Evolutionary conservation across 2,797 vertebrate genomes (phyloP).

Genomic region (Dendrocincla tyrannina): DNA sequence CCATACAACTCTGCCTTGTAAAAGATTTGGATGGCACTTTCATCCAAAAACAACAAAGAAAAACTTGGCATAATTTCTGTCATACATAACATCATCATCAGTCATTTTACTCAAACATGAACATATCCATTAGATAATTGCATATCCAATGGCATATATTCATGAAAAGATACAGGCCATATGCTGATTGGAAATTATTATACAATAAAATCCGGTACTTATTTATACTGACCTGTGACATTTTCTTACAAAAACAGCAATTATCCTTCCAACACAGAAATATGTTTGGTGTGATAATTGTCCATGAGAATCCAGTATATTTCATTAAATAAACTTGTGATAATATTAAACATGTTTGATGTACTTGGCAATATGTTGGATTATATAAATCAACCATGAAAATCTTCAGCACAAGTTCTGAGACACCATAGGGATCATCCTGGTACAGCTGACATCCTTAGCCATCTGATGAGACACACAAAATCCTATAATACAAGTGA

Average conservation of each 20-base stretch:
- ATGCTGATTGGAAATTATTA: not conserved
- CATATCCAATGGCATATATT: not conserved
- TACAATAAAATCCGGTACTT: not conserved
- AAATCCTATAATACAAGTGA: not conserved
- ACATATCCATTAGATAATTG: not conserved
- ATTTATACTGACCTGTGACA: not conserved
- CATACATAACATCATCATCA: not conserved
- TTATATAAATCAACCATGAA: not conserved
- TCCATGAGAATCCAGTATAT: not conserved
- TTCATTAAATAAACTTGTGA: not conserved
- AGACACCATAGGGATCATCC: not conserved
- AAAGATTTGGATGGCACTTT: not conserved
- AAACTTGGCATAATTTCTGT: constrained; percentile 1
- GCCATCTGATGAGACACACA: not conserved
- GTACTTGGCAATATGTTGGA: not conserved
- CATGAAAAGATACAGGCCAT: not conserved
- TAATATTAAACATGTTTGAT: not conserved
- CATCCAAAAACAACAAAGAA: not conserved
- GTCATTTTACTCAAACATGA: not conserved
- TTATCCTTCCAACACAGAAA: not conserved
- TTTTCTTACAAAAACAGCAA: not conserved
- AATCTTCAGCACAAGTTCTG: not conserved
- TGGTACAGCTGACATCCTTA: not conserved
- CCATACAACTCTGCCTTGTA: not conserved
- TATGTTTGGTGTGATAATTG: not conserved